Evolutionary conservation across 2,113 vertebrate genomes (phyloP), one percentile per base, ranked within the genome.

Genomic region (Lepisosteus osseus): DNA sequence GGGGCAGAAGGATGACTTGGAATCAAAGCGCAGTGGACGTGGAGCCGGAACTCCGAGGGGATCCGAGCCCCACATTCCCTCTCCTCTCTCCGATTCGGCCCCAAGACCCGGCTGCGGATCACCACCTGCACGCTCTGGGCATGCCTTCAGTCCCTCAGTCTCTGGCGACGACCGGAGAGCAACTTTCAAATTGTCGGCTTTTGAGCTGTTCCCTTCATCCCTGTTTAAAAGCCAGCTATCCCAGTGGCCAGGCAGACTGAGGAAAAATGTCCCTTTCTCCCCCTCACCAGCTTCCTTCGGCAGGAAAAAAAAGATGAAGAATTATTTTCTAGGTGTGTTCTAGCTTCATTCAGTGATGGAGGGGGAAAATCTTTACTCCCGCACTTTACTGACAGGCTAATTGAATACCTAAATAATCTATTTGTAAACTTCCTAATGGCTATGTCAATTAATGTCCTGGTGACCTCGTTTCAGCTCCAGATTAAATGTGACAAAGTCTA

Each of bases 361-460:
- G 61, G 47, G 55, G 51, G 65, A 54, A 42, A 47, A 4, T 59
- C 43, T 7, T 12, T 43, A 40, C 40, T 54, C n/a, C 9, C 42
- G 54, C 51, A 17, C 54, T 13, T 61, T 40, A 61, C 43, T 41
- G 44, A 59, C 42, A 40, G 56, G 11, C 55, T 72, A 45, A 69
- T 72, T 47, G 42, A 68, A 64, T 56, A 41, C 29, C 57, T 42
- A 13, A 54, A 45, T 57, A 42, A 68, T 47, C 61, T 76, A 65
- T 72, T 72, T 72, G 66, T 76, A 68, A 69, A 65, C 74, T 71
- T 65, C 51, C 61, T 72, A 76, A 76, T 72, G 70, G 67, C 66
- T 72, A 57, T 76, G 74, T 68, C 70, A 65, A 76, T 76, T 69
- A 59, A 43, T 42, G 62, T 65, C 67, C 59, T 40, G 42, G 57